phyloP scores from a whole-genome alignment of 1,140 invertebrate species.

The Pteromalus puparum region DNA sequence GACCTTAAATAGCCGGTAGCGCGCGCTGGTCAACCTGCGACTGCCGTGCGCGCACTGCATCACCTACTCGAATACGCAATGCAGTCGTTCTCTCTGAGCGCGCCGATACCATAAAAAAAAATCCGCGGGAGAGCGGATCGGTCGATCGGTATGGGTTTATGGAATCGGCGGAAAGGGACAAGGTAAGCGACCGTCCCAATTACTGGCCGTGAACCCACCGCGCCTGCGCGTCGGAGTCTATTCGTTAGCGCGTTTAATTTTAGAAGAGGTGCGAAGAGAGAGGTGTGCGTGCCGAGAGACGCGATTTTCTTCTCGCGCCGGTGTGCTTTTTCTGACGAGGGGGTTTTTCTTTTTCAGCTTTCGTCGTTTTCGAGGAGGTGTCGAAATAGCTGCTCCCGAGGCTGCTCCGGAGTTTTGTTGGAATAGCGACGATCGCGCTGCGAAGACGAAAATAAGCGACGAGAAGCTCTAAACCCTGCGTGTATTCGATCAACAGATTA shows the following conservation, averaged over 20 bases:
- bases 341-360: not conserved
- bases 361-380: not conserved
- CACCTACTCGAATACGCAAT: conserved; percentile 47
- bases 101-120: not conserved
- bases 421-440: too few relatives aligned
- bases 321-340: not conserved
- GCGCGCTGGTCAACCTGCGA: conserved; percentile 47
- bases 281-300: not conserved
- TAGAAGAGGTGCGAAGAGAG: conserved; percentile 12
- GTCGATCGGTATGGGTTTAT: not conserved
- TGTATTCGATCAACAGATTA: too few relatives aligned
- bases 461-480: not conserved
- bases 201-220: conserved; percentile 41
- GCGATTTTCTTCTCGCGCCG: not conserved
- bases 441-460: not conserved
- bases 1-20: conserved; percentile 72
- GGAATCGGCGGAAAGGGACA: conserved; percentile 23
- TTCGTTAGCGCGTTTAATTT: conserved; percentile 35
- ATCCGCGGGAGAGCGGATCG: too few relatives aligned
- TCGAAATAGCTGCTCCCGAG: conserved; percentile 43
- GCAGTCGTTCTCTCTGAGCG: not conserved
- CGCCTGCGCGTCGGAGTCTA: not conserved
- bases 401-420: too few relatives aligned
- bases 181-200: conserved; percentile 33
- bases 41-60: conserved; percentile 52